Evolutionary conservation across 1,140 invertebrate genomes (phyloP), one percentile per base, ranked within the genome.

Genomic region (Cyclina sinensis): DNA sequence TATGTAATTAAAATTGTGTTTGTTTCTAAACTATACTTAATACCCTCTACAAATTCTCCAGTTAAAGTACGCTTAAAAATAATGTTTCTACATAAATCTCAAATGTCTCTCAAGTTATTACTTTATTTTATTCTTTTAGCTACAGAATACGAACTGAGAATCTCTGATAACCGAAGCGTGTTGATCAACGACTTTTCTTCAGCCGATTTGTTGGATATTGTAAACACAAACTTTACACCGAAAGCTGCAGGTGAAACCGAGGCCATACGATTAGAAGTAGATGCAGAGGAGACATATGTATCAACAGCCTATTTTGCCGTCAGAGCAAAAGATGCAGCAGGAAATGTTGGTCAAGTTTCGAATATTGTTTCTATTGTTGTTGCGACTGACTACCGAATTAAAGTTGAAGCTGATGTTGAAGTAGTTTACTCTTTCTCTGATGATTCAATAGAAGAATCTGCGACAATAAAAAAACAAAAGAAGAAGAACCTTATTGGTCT

Each of bases 291-390:
- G 39, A 21, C 68, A 7, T 73, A 73, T 27, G 30, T 27, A 5
- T 37, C 35, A 1, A 73, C 68, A 1, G 27, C 30, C 18, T 73
- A 37, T 16, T 46, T 73, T 27, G 68, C 2, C n/a, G 30, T 73
- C n/a, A 46, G 35, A 4, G 68, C 68, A 37, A 46, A 39, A n/a
- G 68, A 73, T 27, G 68, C 37, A 7, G 68, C 68, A 24, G 68
- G 68, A 24, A 73, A 73, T 39, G 16, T 21, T 21, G 68, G 68
- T 37, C 16, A 35, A 7, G 32, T 73, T 37, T 73, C 68, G 2
- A 73, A 73, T 24, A 73, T 73, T 9, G 35, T 73, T 37, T 73
- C 68, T 9, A 46, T 73, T 5, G 21, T 73, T 73, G 68, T 73
- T 21, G 68, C 68, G n/a, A 73, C 37, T 39, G 68, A 35, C 3